These are phyloP conservation scores for Morpho deidamia DNA, from an alignment of 2,888 invertebrate genomes.

Conservation along the genomic window DNA sequence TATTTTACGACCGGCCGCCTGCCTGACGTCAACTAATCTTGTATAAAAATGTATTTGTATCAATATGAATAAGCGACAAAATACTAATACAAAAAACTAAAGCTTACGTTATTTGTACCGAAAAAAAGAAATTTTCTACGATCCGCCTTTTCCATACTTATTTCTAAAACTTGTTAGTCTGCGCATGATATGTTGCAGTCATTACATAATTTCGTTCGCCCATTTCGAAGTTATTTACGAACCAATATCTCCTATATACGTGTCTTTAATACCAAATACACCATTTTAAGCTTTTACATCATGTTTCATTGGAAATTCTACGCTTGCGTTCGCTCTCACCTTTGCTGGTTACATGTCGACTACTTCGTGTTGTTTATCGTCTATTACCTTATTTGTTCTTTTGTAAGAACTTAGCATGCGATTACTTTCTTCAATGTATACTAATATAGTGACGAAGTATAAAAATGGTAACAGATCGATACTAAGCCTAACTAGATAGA, in stretches of 20 bases:
- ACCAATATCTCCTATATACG: slow-evolving; percentile 33
- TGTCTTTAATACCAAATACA: slow-evolving; percentile 15
- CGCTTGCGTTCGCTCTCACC: slow-evolving; percentile 57
- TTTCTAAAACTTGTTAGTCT: no score
- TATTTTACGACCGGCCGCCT: no score
- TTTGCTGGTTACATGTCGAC: slow-evolving; percentile 23
- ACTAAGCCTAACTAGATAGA: slow-evolving; percentile 41
- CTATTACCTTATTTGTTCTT: slow-evolving; percentile 33
- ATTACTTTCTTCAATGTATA: slow-evolving; percentile 11
- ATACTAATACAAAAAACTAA: no score
- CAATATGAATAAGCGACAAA: no score
- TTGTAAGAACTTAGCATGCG: neutral
- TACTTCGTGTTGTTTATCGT: slow-evolving; percentile 27
- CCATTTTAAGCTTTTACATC: slow-evolving; percentile 37
- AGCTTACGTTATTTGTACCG: no score
- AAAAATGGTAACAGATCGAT: neutral
- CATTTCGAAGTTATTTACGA: slow-evolving; percentile 12
- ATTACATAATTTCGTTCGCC: neutral
- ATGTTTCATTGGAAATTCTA: slow-evolving; percentile 61
- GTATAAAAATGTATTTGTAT: no score
- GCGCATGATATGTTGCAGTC: no score
- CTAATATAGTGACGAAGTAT: neutral
- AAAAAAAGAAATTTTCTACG: no score
- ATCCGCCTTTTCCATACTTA: no score
- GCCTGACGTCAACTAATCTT: no score